Conservation (phyloP, 2,797 vertebrate genomes). For the Coreius guichenoti region DNA sequence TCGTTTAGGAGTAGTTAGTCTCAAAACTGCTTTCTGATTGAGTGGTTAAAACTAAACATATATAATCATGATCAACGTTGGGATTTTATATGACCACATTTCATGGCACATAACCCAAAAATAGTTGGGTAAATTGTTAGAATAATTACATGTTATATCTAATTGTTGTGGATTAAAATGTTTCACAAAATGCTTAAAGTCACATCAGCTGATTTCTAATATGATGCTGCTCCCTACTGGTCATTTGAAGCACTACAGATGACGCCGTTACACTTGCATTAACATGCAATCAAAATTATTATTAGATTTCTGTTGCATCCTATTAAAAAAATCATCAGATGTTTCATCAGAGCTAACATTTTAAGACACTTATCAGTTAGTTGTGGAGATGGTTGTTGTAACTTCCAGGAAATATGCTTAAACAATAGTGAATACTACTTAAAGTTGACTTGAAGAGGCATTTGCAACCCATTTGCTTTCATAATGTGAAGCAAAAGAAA, state of each 20-base stretch:
- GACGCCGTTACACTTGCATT: too few species aligned
- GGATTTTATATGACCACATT: neutral
- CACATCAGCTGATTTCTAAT: neutral
- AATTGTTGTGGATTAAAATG: neutral
- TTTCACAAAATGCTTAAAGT: neutral
- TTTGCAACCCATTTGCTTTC: neutral
- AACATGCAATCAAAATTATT: neutral
- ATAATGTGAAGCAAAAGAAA: conserved; percentile 4
- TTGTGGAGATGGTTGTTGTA: neutral
- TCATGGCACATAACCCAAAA: neutral
- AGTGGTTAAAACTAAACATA: neutral
- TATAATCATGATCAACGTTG: neutral
- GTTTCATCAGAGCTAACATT: fast-evolving
- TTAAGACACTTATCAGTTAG: neutral
- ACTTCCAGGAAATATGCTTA: neutral
- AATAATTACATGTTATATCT: neutral
- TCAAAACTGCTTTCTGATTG: neutral
- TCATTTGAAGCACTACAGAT: neutral
- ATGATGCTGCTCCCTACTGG: conserved; percentile 16
- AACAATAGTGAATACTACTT: neutral
- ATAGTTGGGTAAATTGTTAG: neutral
- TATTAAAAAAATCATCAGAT: neutral
- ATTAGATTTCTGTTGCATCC: neutral
- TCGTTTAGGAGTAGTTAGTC: neutral
- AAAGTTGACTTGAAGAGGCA: neutral